Percentiles rank a stretch among this genome's conserved stretches.
Evolutionary conservation across 1,140 invertebrate species (phyloP).

Genomic region (Heliconius nattereri): DNA sequence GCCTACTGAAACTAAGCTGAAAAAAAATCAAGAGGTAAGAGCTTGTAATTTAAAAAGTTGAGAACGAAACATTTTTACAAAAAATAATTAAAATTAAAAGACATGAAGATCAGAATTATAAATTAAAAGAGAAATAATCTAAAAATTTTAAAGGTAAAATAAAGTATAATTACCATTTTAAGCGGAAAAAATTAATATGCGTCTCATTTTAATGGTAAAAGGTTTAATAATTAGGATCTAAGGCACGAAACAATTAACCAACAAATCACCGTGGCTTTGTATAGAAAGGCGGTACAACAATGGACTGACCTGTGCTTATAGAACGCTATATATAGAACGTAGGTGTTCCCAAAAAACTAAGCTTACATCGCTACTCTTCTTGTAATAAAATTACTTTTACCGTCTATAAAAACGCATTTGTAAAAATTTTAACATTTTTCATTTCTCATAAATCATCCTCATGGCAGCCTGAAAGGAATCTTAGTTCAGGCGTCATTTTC

Average conservation of each 20-base stretch:
- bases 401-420: too few relatives aligned
- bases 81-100: neutral
- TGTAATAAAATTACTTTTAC: too few relatives aligned
- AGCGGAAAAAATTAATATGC: neutral
- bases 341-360: neutral
- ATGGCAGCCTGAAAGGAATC: too few relatives aligned
- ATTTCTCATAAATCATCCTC: too few relatives aligned
- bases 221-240: slow-evolving; percentile 18
- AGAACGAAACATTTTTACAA: too few relatives aligned
- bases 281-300: neutral
- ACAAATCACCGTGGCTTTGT: slow-evolving; percentile 16
- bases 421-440: too few relatives aligned
- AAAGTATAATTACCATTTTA: slow-evolving; percentile 8
- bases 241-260: slow-evolving; percentile 20
- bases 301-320: neutral
- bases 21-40: neutral
- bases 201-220: slow-evolving; percentile 18
- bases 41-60: too few relatives aligned
- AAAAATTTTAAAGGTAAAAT: neutral
- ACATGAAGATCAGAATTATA: neutral
- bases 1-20: neutral
- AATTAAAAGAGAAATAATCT: neutral
- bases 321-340: neutral
- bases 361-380: neutral
- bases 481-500: too few relatives aligned